Evolutionary conservation across 2,888 invertebrate species (phyloP), one percentile per base, ranked within the genome.

Genomic region (Cenopis cana): DNA sequence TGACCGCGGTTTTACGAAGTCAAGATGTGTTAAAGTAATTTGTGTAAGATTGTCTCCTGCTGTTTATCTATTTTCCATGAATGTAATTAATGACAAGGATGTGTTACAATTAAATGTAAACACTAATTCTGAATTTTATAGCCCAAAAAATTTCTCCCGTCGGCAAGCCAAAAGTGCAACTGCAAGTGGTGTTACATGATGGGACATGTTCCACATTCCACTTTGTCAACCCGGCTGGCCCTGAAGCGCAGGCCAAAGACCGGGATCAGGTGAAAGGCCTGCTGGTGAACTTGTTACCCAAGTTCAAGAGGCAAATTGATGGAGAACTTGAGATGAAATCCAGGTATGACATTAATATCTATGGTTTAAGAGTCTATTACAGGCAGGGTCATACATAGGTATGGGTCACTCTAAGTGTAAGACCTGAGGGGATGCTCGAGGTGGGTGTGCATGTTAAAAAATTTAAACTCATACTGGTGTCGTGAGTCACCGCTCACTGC

Each of bases 61-160:
- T 41, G n/a, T 46, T 14, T 46, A n/a, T 6, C n/a, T 46, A n/a
- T 46, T 41, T 38, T 41, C 14, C 8, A 46, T 46, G 8, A 46
- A 46, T 46, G 46, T 46, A 46, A 46, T 46, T n/a, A 46, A 46
- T 46, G 12, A 46, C 6, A 46, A 46, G 2, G 8, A 46, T 46
- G 46, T 46, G n/a, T n/a, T 14, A 41, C 41, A 41, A 14, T 14
- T 1, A 1, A n/a, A n/a, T n/a, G n/a, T 33, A 33, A 33, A 46
- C n/a, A 46, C 0, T 14, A 33, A 33, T 33, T 33, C 24, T 33
- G 9, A 33, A 33, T 24, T 36, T 70, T 70, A 50, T 87, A 98
- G 98, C 97, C 76, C 99, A 99, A 94, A 98, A 99, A 93, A 99
- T 99, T 79, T 98, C 98, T 33, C 99, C 99, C 0, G 98, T 97